Evolutionary conservation across 1,140 invertebrate genomes (phyloP), one percentile per base, ranked within the genome.

Genomic region (Trichomalopsis sarcophagae): DNA sequence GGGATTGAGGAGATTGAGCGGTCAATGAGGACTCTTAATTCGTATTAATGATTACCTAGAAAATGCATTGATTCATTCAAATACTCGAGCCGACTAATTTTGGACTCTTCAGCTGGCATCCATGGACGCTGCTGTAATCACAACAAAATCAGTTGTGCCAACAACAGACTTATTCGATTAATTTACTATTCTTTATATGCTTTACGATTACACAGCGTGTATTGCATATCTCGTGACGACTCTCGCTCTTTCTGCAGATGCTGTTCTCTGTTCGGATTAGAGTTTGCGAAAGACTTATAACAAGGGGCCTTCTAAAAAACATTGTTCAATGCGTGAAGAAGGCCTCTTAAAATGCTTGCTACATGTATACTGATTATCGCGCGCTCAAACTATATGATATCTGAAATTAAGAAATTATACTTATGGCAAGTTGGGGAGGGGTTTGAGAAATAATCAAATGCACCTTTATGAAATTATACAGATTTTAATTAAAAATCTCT

Each of bases 91-190:
- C 91, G 91, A 93, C 27, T 92, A 91, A 92, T 92, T 62, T 62
- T 90, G 91, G 91, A 93, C 92, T 92, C 91, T 92, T 89, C 90
- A 91, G 90, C 91, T 91, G 92, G 92, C 89, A 92, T 90, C 87
- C 91, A 91, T 90, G 90, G 91, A 89, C 90, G 92, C 90, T 91
- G 91, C 92, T 93, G 92, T 92, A 93, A 93, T 93, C 91, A 93
- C 93, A 93, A 93, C 92, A 93, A 93, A 93, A 93, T 93, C 89
- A 93, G 93, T 91, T 93, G 93, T 93, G 92, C 93, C 91, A 91
- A 93, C 91, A 91, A 93, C 91, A 91, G 88, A 91, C 86, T 91
- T 89, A 90, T 88, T 87, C 84, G 76, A 84, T 84, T 71, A 78
- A 73, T 79, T 73, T 40, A 75, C 73, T 36, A 84, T 84, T 21